These are phyloP conservation scores for Epizoanthus illoricatus DNA, from an alignment of 92 coral and sea anemone genomes.

Conservation along the genomic window DNA sequence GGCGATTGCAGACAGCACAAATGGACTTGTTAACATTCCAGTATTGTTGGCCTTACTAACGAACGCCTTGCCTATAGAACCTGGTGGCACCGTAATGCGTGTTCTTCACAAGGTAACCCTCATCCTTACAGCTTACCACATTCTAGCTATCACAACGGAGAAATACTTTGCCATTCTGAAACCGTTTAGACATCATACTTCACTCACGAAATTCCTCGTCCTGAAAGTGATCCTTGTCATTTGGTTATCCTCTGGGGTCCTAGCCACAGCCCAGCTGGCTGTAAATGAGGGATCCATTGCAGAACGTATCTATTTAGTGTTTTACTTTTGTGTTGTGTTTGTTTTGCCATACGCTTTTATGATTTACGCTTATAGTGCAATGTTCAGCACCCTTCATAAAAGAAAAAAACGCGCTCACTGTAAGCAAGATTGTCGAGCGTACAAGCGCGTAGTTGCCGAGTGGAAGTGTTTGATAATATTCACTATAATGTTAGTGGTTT, in stretches of 20 bases:
- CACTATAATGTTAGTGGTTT: constrained; percentile 13
- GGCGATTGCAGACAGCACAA: constrained; percentile 17
- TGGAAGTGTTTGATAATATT: constrained; percentile 30
- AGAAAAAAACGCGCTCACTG: neutral
- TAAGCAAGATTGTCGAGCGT: neutral
- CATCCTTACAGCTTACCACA: constrained; percentile 31
- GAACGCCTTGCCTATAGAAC: neutral
- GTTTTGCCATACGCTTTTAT: constrained; percentile 17
- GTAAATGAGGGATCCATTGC: too few species aligned
- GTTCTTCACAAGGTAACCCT: constrained; percentile 9
- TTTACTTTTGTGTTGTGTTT: constrained; percentile 8
- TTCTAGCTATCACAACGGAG: constrained; percentile 18
- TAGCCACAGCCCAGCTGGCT: neutral
- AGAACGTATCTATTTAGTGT: neutral
- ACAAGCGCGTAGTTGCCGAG: neutral
- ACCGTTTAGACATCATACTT: neutral
- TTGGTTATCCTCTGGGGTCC: constrained; percentile 9
- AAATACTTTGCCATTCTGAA: constrained; percentile 32
- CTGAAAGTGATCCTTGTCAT: neutral
- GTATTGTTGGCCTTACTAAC: neutral
- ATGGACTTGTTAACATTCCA: constrained; percentile 25
- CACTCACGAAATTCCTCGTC: constrained; percentile 25
- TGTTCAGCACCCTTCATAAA: constrained; percentile 17
- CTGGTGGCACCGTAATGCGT: neutral
- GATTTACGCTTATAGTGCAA: constrained; percentile 19